Evolutionary conservation across 1,140 invertebrate species (phyloP).

Genomic region (Papilio helenus): DNA sequence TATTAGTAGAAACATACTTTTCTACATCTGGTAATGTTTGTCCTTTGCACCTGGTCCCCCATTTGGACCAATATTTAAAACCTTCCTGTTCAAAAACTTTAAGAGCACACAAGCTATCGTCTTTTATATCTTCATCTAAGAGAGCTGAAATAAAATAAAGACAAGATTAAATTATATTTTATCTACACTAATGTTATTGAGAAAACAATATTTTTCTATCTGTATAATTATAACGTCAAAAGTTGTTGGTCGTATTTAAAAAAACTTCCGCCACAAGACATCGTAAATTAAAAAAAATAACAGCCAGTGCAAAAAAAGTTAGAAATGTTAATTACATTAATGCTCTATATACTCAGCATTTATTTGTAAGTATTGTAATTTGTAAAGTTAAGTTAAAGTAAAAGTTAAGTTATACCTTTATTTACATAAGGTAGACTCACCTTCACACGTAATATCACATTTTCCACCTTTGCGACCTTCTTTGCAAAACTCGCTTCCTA

Average conservation of each 20-base stretch:
- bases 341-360: no score
- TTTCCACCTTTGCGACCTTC: conserved; percentile 86
- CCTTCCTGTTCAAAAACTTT: conserved; percentile 85
- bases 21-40: conserved; percentile 84
- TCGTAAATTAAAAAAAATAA: no score
- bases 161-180: neutral
- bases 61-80: conserved; percentile 88
- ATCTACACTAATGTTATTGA: neutral
- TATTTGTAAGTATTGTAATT: no score
- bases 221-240: neutral
- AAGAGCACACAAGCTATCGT: conserved; percentile 86
- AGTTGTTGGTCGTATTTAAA: no score
- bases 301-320: no score
- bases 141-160: conserved; percentile 73
- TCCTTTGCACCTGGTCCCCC: conserved; percentile 86
- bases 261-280: no score
- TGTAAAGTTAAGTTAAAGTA: no score
- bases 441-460: conserved; percentile 88
- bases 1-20: conserved; percentile 57
- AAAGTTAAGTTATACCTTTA: no score
- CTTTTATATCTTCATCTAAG: conserved; percentile 86
- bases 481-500: conserved; percentile 88
- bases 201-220: neutral
- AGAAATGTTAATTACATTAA: neutral
- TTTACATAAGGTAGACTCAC: conserved; percentile 49